These are phyloP conservation scores for Cecropterus lyciades DNA, from an alignment of 1,140 invertebrate genomes.

Conservation along the genomic window DNA sequence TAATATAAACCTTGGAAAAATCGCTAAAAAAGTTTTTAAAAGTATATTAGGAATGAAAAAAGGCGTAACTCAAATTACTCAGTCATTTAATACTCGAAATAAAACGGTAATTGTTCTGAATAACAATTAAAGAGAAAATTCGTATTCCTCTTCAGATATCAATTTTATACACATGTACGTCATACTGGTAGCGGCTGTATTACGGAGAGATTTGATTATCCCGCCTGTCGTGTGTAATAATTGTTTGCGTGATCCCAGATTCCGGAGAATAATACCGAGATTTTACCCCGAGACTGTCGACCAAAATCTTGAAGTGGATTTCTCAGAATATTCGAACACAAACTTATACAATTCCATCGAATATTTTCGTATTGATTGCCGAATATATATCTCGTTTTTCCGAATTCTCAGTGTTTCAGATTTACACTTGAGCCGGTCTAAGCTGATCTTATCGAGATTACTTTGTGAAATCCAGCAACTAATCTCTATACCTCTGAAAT, in stretches of 20 bases:
- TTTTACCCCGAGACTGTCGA: conserved; percentile 4
- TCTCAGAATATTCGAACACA: conserved; percentile 12
- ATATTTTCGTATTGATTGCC: conserved; percentile 8
- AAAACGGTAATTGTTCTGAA: too few species aligned
- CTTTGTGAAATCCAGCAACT: too few species aligned
- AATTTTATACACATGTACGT: neutral
- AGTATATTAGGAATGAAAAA: too few species aligned
- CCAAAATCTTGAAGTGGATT: conserved; percentile 3
- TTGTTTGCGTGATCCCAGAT: conserved; percentile 28
- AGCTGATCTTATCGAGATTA: neutral
- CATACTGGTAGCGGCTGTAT: neutral
- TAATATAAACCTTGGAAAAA: too few species aligned
- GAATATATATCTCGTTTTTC: neutral
- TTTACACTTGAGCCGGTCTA: too few species aligned
- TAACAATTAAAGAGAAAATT: too few species aligned
- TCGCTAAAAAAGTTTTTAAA: too few species aligned
- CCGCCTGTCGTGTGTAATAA: conserved; percentile 26
- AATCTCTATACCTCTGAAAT: neutral
- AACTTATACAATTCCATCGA: neutral
- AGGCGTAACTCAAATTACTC: too few species aligned
- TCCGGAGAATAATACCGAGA: conserved; percentile 14
- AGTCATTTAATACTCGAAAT: too few species aligned
- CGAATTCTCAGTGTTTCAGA: neutral
- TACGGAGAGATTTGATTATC: conserved; percentile 30
- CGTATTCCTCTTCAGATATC: neutral